Evolutionary conservation across 2,797 vertebrate species (phyloP).

Genomic region (Lepilemur septentrionalis): DNA sequence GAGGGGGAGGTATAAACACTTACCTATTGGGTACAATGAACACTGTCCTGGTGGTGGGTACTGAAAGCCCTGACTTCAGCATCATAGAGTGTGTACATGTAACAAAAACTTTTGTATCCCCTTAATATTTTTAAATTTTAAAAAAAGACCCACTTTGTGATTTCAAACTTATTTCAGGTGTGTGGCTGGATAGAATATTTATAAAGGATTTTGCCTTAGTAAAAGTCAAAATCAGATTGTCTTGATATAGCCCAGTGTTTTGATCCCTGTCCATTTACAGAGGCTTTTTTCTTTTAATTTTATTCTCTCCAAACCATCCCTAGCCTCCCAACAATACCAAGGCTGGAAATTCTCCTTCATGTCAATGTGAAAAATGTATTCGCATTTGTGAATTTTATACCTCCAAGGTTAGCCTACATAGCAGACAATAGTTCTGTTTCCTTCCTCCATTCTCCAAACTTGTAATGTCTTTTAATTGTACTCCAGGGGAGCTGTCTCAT

Average conservation of each 20-base stretch:
- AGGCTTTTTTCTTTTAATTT: background rate
- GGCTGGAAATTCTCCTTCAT: background rate
- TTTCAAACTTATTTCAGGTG: background rate
- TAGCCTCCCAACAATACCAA: background rate
- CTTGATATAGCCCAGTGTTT: background rate
- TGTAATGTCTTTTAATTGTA: background rate
- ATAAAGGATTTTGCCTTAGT: background rate
- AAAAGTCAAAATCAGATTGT: background rate
- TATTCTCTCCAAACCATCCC: background rate
- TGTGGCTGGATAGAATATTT: background rate
- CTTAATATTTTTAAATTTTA: too few relatives aligned
- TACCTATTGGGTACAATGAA: too few relatives aligned
- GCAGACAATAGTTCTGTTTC: background rate
- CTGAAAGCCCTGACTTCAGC: too few relatives aligned
- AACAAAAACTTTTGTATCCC: too few relatives aligned
- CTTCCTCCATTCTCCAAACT: background rate
- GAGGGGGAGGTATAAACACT: too few relatives aligned
- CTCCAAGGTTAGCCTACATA: background rate
- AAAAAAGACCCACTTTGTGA: background rate
- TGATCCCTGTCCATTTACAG: background rate
- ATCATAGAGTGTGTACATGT: too few relatives aligned
- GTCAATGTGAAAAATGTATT: background rate
- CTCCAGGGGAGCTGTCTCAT: background rate
- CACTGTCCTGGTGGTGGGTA: too few relatives aligned
- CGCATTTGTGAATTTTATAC: background rate